Conservation (phyloP, 2,797 vertebrate genomes). For the Momotus momota region DNA sequence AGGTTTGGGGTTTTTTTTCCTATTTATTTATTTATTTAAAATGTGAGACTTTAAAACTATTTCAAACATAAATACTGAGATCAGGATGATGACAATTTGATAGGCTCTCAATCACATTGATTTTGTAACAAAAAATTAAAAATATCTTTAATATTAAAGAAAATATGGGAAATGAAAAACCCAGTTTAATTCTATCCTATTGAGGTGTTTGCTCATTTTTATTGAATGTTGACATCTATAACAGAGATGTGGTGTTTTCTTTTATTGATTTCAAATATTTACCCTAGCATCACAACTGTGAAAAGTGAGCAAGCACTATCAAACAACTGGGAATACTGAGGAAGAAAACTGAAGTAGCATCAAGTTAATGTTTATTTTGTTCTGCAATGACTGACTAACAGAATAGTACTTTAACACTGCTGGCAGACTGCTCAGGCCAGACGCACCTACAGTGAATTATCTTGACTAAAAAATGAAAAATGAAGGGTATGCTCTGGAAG, state of each 20-base stretch:
- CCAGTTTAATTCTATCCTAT: background rate
- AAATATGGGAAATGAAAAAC: background rate
- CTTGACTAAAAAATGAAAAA: background rate
- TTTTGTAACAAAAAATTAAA: background rate
- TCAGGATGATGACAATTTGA: background rate
- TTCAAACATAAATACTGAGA: background rate
- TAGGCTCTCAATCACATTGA: background rate
- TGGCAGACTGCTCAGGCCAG: background rate
- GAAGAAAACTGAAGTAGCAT: background rate
- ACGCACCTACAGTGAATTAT: background rate
- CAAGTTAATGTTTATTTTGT: background rate
- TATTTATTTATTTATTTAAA: background rate
- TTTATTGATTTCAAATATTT: background rate
- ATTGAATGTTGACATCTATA: background rate
- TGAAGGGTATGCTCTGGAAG: accelerated
- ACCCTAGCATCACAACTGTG: background rate
- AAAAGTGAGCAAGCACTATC: background rate
- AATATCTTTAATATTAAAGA: background rate
- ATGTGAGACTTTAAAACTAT: background rate
- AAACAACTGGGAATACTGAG: background rate
- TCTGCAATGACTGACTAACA: background rate
- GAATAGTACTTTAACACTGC: background rate
- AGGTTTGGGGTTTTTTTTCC: background rate
- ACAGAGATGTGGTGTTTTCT: background rate
- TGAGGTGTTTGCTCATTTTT: background rate